Evolutionary conservation across 2,888 invertebrate genomes (phyloP).

Genomic region (Drosophila diplacantha): DNA sequence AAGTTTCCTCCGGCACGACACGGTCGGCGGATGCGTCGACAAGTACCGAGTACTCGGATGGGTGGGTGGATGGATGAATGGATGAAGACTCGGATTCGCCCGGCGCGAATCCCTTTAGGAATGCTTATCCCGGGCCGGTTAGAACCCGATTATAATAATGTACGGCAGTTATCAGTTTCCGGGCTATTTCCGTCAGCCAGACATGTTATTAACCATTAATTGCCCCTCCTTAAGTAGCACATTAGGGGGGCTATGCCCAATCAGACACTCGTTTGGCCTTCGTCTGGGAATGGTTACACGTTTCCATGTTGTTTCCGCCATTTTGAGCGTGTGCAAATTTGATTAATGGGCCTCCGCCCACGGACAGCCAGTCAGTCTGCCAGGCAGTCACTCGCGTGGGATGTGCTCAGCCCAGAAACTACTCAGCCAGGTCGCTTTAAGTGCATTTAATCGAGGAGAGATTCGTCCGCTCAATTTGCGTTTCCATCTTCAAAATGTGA

Average conservation of each 20-base stretch:
- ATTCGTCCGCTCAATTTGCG: conserved; percentile 47
- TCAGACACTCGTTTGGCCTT: neutral
- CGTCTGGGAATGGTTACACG: conserved; percentile 29
- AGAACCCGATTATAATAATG: conserved; percentile 21
- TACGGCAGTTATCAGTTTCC: conserved; percentile 23
- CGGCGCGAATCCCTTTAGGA: too few species aligned
- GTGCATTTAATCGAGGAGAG: conserved; percentile 38
- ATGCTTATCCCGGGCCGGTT: conserved; percentile 8
- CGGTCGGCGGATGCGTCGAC: conserved; percentile 19
- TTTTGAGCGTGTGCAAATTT: conserved; percentile 65
- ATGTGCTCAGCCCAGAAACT: conserved; percentile 14
- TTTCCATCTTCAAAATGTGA: conserved; percentile 9
- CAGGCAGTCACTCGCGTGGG: conserved; percentile 13
- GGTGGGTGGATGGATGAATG: neutral
- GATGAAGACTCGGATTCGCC: neutral
- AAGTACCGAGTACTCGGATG: conserved; percentile 2
- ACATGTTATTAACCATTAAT: conserved; percentile 29
- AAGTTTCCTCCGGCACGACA: conserved; percentile 30
- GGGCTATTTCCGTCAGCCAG: conserved; percentile 20
- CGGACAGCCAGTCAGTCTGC: conserved; percentile 14
- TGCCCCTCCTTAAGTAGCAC: conserved; percentile 3
- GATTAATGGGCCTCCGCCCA: conserved; percentile 58
- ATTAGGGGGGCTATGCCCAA: neutral
- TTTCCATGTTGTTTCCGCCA: conserved; percentile 51
- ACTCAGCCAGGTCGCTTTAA: conserved; percentile 34